Evolutionary conservation across 2,888 invertebrate species (phyloP).

Genomic region (Brassicogethes aeneus): DNA sequence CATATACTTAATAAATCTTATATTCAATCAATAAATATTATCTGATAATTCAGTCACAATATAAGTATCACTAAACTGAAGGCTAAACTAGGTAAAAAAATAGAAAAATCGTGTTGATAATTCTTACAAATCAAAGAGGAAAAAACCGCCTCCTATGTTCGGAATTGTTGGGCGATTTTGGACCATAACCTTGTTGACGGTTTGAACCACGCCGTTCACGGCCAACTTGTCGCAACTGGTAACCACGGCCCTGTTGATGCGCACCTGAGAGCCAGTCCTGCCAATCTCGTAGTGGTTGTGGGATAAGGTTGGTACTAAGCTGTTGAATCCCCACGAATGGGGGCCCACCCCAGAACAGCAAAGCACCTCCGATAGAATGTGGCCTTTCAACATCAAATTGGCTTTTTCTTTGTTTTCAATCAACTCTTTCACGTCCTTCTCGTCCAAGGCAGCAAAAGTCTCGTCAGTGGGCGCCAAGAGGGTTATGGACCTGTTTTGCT

Average conservation of each 20-base stretch:
- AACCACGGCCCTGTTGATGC: constrained; percentile 33
- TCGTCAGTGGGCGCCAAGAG: constrained; percentile 51
- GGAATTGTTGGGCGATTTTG: constrained; percentile 32
- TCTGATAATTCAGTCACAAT: too few species aligned
- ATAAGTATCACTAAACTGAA: too few species aligned
- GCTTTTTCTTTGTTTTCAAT: constrained; percentile 43
- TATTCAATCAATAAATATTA: too few species aligned
- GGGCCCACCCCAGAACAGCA: constrained; percentile 39
- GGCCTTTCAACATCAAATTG: constrained; percentile 42
- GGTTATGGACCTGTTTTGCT: constrained; percentile 43
- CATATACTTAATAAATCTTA: too few species aligned
- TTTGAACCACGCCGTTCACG: constrained; percentile 50
- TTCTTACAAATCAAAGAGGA: constrained; percentile 35
- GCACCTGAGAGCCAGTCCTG: constrained; percentile 31
- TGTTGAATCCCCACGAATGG: constrained; percentile 37
- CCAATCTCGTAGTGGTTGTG: constrained; percentile 33
- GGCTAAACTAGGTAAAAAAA: too few species aligned
- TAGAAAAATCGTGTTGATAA: too few species aligned
- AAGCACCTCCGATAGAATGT: constrained; percentile 42
- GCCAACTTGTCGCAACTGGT: constrained; percentile 46
- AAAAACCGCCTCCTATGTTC: constrained; percentile 30
- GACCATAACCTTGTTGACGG: constrained; percentile 45
- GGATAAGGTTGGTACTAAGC: constrained; percentile 32
- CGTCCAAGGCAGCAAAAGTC: constrained; percentile 44
- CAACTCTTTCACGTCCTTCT: constrained; percentile 40